Percentiles rank a stretch among this genome's conserved stretches.
These are phyloP conservation scores for Tachina grossa DNA, from an alignment of 2,888 invertebrate species.

Conservation along the genomic window DNA sequence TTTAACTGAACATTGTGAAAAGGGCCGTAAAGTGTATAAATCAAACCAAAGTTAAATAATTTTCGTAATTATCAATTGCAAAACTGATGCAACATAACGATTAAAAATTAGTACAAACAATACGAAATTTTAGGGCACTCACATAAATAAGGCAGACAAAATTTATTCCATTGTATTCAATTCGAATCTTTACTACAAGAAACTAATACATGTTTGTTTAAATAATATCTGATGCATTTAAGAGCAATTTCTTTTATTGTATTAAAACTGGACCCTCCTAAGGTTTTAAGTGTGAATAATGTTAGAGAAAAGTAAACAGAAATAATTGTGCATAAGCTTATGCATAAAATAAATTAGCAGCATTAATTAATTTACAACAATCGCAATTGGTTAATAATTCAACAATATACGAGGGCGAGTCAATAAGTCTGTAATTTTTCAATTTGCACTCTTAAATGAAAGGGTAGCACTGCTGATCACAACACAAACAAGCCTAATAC, in stretches of 20 bases:
- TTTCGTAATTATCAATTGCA: conserved; percentile 39
- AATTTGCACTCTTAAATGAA: not conserved
- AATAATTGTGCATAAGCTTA: conserved; percentile 49
- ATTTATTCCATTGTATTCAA: too few species aligned
- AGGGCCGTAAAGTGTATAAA: conserved; percentile 19
- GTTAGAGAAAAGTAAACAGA: conserved; percentile 19
- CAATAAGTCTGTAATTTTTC: not conserved
- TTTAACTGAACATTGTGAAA: too few species aligned
- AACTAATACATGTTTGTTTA: too few species aligned
- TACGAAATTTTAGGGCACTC: not conserved
- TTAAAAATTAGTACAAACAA: conserved; percentile 17
- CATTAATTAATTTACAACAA: conserved; percentile 55
- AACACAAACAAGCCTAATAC: too few species aligned
- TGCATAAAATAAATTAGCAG: conserved; percentile 65
- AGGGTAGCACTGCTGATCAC: too few species aligned
- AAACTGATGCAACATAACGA: conserved; percentile 6
- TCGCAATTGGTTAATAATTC: conserved; percentile 12
- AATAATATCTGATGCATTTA: not conserved
- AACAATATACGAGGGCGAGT: not conserved
- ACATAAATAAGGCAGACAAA: too few species aligned
- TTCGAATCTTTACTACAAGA: too few species aligned
- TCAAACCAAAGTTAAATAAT: conserved; percentile 4
- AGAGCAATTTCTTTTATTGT: not conserved
- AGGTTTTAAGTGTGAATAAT: not conserved
- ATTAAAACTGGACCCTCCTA: not conserved